Evolutionary conservation across 2,113 vertebrate species (phyloP).

Genomic region (Abramis brama): DNA sequence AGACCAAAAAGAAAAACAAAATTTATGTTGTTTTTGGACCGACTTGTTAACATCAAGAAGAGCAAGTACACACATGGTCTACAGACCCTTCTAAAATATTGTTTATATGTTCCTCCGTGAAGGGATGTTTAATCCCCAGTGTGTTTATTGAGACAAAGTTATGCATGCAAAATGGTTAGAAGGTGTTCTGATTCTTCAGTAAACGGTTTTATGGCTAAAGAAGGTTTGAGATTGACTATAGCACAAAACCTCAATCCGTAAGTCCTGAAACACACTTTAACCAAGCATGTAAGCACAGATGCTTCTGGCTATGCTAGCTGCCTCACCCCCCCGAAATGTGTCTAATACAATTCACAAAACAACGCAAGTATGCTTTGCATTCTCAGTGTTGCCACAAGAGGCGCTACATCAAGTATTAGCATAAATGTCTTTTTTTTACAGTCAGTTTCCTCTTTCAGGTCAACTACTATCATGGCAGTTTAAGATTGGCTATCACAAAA

Average conservation of each 20-base stretch:
- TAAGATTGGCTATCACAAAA: too few relatives aligned
- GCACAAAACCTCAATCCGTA: background rate
- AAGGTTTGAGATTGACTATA: background rate
- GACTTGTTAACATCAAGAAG: background rate
- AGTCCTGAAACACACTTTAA: background rate
- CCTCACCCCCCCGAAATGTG: too few relatives aligned
- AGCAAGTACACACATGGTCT: background rate
- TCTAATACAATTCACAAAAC: too few relatives aligned
- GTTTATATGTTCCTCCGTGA: conserved; percentile 5
- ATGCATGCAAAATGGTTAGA: background rate
- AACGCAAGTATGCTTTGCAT: too few relatives aligned
- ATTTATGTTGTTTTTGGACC: background rate
- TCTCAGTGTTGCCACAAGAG: too few relatives aligned
- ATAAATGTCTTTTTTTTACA: too few relatives aligned
- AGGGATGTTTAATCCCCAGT: background rate
- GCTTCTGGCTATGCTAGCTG: too few relatives aligned
- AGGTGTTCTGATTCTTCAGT: conserved; percentile 25
- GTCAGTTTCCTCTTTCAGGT: too few relatives aligned
- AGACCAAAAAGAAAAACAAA: conserved; percentile 23
- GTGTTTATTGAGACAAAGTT: conserved; percentile 12
- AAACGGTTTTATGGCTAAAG: background rate
- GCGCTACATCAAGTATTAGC: too few relatives aligned
- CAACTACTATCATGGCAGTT: too few relatives aligned
- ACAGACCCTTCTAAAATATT: conserved; percentile 6
- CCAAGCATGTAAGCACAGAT: background rate